Percentiles rank a stretch among this genome's conserved stretches.
Conservation (phyloP, 2,888 invertebrate genomes). For the Trichogramma dendrolimi region DNA sequence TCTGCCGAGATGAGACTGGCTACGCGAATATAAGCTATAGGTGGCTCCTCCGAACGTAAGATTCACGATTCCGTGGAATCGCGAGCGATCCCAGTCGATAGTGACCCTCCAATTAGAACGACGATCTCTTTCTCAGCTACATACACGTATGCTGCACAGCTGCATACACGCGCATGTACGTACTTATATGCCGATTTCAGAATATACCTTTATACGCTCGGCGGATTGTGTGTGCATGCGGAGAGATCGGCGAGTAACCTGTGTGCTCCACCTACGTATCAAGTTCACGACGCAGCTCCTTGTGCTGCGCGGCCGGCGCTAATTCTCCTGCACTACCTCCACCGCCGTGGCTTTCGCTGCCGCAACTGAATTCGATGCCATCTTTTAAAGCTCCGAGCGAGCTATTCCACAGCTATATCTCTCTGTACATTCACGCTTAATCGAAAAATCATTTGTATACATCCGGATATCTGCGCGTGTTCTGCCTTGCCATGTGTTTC, state of each 20-base stretch:
- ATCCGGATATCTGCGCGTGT: constrained; percentile 4
- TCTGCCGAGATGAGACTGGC: constrained; percentile 21
- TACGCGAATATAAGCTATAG: constrained; percentile 18
- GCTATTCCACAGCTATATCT: neutral
- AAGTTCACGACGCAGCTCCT: too few relatives aligned
- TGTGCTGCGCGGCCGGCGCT: neutral
- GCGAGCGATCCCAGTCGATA: constrained; percentile 44
- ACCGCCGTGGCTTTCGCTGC: constrained; percentile 1
- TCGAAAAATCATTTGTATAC: constrained; percentile 21
- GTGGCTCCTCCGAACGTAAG: constrained; percentile 35
- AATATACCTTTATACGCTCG: too few relatives aligned
- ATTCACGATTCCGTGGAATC: constrained; percentile 49
- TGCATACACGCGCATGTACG: neutral
- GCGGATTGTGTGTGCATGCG: too few relatives aligned
- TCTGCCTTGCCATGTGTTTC: too few relatives aligned
- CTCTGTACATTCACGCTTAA: neutral
- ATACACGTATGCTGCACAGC: neutral
- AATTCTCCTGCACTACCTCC: constrained; percentile 10
- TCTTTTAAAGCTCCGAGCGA: too few relatives aligned
- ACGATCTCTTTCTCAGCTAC: constrained; percentile 37
- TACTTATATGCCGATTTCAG: neutral
- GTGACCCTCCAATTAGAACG: constrained; percentile 47
- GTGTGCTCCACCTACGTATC: too few relatives aligned
- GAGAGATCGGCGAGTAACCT: too few relatives aligned
- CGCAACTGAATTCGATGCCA: neutral